Evolutionary conservation across 2,888 invertebrate species (phyloP).

Genomic region (Drosophila kanekoi): DNA sequence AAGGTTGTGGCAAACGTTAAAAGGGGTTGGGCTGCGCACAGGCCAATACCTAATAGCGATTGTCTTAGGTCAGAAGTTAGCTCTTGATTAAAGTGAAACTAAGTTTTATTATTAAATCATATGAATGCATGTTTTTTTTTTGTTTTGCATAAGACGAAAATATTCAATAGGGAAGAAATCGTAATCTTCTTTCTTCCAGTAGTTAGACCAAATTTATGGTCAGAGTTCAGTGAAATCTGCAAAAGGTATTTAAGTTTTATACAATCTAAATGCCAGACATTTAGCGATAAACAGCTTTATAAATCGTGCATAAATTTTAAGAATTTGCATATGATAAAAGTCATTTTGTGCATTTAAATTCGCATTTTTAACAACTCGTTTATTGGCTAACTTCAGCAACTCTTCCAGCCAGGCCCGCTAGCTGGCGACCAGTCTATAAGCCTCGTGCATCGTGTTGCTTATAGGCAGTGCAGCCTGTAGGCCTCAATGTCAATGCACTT

Average conservation of each 20-base stretch:
- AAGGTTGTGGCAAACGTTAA: constrained; percentile 3
- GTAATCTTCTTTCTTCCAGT: background rate
- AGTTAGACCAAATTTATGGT: constrained; percentile 4
- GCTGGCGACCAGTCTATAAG: background rate
- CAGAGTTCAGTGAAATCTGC: constrained; percentile 31
- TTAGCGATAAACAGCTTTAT: background rate
- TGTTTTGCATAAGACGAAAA: constrained; percentile 2
- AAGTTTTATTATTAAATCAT: constrained; percentile 1
- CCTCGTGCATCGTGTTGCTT: constrained; percentile 12
- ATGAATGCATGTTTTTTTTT: constrained; percentile 2
- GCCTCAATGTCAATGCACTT: constrained; percentile 64
- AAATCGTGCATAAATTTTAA: constrained; percentile 18
- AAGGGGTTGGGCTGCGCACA: constrained; percentile 7
- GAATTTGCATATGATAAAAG: constrained; percentile 40
- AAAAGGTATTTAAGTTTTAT: constrained; percentile 7
- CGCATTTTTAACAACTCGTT: background rate
- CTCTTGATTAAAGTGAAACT: background rate
- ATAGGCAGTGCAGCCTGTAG: constrained; percentile 44
- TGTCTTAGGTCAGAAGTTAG: constrained; percentile 34
- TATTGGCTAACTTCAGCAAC: background rate
- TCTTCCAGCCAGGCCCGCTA: background rate
- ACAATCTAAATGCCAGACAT: constrained; percentile 1
- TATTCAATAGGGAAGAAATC: background rate
- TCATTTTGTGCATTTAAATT: constrained; percentile 14
- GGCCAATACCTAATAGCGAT: background rate